Evolutionary conservation across 2,888 invertebrate genomes (phyloP), one percentile per base, ranked within the genome.

Genomic region (Amitus sp.): DNA sequence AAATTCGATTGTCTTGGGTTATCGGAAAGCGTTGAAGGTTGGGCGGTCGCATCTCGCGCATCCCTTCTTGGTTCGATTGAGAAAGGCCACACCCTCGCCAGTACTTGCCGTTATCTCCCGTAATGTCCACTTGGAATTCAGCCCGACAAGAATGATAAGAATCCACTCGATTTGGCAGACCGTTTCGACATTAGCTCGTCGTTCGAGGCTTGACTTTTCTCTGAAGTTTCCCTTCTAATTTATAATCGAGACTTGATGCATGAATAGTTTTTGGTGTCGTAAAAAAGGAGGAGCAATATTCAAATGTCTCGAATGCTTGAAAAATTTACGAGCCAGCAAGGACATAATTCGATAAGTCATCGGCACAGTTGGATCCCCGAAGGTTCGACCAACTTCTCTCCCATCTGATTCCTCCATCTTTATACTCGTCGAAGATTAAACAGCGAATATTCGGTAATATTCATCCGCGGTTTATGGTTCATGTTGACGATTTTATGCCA

Each of bases 401-500:
- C 45, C 42, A 37, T 47, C 40, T 47, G 30, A 19, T 47, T 39
- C 27, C 28, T 19, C 34, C 34, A 56, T 54, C 34, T 45, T 57
- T 53, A 42, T 19, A 48, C 59, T 53, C 67, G 55, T 49, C 47
- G 65, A 63, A 57, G 66, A 68, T 68, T 66, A 63, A 66, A 67
- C 70, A 70, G 66, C 67, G 70, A 67, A 70, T 71, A 70, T 72
- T 69, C 65, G 65, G 67, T 69, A 67, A 68, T 62, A 67, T 70
- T 69, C 65, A 64, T 70, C 64, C 66, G 45, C 48, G 53, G 65
- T 73, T 72, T 73, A 75, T 72, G 69, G 62, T 65, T 62, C 71
- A 68, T 73, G 72, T 75, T 74, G 72, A 73, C 71, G 72, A 73
- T 72, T 75, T 75, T 73, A 74, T 71, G 71, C 65, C 69, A 68